phyloP scores from a whole-genome alignment of 1,140 invertebrate genomes.

The Brachionus rotundiformis region DNA sequence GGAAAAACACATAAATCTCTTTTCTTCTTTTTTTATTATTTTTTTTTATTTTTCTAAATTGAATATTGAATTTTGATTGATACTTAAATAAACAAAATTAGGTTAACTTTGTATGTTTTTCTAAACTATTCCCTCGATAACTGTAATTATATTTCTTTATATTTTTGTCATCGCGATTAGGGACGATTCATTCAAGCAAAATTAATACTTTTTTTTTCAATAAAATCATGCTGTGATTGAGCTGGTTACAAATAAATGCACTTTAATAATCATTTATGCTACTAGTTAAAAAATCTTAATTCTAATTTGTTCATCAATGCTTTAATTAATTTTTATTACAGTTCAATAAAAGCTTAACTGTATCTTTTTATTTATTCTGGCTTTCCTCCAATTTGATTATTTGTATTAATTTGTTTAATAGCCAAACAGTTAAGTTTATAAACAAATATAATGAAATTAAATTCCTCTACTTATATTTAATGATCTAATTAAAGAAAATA shows the following conservation, averaged over 20 bases:
- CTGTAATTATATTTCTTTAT: neutral
- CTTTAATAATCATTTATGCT: neutral
- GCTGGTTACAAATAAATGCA: neutral
- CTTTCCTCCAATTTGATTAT: neutral
- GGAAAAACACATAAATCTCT: no score
- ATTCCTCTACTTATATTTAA: no score
- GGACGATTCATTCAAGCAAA: neutral
- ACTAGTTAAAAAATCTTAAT: neutral
- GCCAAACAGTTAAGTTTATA: neutral
- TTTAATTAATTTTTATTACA: neutral
- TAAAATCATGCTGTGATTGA: neutral
- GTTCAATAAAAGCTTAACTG: neutral
- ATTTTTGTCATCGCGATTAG: conserved; percentile 12
- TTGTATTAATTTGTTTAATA: no score
- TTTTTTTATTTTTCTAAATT: no score
- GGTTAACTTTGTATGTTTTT: conserved; percentile 12
- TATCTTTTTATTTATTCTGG: neutral
- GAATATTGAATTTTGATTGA: conserved; percentile 6
- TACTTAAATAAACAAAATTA: conserved; percentile 7
- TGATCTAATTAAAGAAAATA: neutral
- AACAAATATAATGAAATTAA: no score
- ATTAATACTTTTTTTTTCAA: neutral
- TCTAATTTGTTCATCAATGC: neutral
- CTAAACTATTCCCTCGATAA: conserved; percentile 5
- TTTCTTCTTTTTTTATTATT: no score